Evolutionary conservation across 1,140 invertebrate genomes (phyloP), one percentile per base, ranked within the genome.

Genomic region (Eciton burchellii): DNA sequence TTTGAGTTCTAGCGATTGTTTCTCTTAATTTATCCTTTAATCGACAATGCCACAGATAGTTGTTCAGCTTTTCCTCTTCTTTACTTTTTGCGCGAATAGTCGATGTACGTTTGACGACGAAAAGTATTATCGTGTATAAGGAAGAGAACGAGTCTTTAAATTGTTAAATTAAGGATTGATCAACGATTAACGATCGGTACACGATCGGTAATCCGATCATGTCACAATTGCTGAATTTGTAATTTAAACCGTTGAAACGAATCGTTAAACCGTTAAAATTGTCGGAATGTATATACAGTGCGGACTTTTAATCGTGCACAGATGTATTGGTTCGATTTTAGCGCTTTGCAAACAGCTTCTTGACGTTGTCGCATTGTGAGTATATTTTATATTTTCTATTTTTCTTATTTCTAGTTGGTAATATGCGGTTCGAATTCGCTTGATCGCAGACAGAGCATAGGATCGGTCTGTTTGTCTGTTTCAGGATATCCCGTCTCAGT

Each of bases 401-500:
- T 24, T 12, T 21, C 14, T 24, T 49, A 47, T 49, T 70, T 54
- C 59, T 59, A 87, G 71, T 87, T 87, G 82, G 45, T 62, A 49
- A 66, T 84, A 82, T 77, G 26, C 14, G 66, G 5, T 24, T 9
- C 26, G n/a, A 45, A 65, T 19, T 43, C 60, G 88, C 74, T 76
- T 86, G 86, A 70, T 86, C 49, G 66, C 49, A 79, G 86, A 84
- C 84, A 82, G 87, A 88, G 90, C 86, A 89, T 87, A 88, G 89
- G 88, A 92, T 6, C 84, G 85, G 84, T 89, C n/a, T 84, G 76
- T 85, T 92, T 92, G 83, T 87, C 49, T 94, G 92, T 94, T 94
- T 72, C 94, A 96, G 96, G 96, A 70, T 97, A 96, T 95, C 97
- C 96, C 21, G 96, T 98, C 66, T 97, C 97, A 79, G 97, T 98